Conservation (phyloP, 2,113 vertebrate genomes). For the Melierax canorus region DNA sequence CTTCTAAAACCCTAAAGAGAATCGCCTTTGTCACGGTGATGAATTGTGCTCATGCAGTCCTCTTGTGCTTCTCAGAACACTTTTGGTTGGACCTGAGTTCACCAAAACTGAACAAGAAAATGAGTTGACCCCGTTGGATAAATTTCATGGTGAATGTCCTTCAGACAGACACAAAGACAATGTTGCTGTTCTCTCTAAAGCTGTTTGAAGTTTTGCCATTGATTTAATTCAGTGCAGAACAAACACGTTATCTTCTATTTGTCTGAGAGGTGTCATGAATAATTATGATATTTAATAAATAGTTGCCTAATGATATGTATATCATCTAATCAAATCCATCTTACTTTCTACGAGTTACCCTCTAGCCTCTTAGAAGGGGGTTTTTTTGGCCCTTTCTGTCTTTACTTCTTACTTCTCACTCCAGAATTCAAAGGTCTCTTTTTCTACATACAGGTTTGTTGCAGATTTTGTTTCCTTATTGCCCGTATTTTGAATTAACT, state of each 20-base stretch:
- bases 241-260: not conserved
- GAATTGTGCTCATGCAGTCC: not conserved
- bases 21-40: not conserved
- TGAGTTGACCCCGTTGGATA: not conserved
- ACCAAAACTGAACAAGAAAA: not conserved
- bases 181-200: not conserved
- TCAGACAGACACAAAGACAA: not conserved
- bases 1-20: not conserved
- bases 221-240: not conserved
- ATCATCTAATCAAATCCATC: not conserved
- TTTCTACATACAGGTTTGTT: not conserved
- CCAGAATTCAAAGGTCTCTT: not conserved
- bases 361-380: not conserved
- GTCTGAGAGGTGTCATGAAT: not conserved
- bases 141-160: not conserved
- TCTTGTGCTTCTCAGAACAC: not conserved
- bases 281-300: not conserved
- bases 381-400: not conserved
- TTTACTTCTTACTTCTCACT: not conserved
- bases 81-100: not conserved
- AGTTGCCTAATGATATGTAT: not conserved
- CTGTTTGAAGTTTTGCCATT: not conserved
- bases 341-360: not conserved
- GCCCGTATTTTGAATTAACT: not conserved
- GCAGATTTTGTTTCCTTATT: not conserved